Conservation (phyloP, 2,113 vertebrate species). For the Noturus placidus region DNA sequence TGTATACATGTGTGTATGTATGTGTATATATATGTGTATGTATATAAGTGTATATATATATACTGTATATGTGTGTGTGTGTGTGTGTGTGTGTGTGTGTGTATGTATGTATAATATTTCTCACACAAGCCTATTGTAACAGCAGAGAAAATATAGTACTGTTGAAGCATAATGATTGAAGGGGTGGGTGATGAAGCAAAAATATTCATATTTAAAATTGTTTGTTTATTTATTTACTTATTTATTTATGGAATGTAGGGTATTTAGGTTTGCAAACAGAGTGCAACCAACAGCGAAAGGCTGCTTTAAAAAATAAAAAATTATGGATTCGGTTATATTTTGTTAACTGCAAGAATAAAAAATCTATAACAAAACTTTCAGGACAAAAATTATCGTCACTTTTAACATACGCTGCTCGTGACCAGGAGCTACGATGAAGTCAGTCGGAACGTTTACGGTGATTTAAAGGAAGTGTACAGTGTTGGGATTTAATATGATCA, state of each 20-base stretch:
- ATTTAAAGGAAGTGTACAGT: not conserved
- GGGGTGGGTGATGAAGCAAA: not conserved
- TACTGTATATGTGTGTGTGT: too few species aligned
- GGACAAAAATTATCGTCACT: not conserved
- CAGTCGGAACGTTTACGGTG: not conserved
- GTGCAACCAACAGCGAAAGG: not conserved
- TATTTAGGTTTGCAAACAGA: not conserved
- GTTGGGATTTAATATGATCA: not conserved
- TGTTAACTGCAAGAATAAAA: not conserved
- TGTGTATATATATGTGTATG: too few species aligned
- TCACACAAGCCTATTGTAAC: not conserved
- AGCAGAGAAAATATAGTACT: not conserved
- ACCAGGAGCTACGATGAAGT: not conserved
- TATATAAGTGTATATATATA: too few species aligned
- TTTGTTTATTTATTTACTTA: too few species aligned
- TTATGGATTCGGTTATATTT: not conserved
- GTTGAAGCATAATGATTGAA: not conserved
- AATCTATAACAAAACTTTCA: not conserved
- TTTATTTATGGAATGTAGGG: too few species aligned
- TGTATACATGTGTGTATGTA: too few species aligned
- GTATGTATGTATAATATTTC: too few species aligned
- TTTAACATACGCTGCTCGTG: not conserved
- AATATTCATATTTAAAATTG: not conserved
- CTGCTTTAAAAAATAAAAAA: not conserved
- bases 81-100: too few species aligned